phyloP scores from a whole-genome alignment of 2,797 vertebrate genomes.

The Clangula hyemalis region DNA sequence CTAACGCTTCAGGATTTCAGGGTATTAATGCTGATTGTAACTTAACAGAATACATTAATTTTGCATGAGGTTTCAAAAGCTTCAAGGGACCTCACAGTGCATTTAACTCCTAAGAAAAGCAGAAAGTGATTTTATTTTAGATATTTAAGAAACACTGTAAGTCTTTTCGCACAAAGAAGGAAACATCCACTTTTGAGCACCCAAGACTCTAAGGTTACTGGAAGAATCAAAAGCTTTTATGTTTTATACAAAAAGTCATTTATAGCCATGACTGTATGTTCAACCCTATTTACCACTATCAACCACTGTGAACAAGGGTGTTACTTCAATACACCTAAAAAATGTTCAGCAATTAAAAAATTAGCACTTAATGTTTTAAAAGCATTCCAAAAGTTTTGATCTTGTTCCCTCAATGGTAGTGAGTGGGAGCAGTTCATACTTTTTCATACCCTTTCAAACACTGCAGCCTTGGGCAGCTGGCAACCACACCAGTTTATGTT shows the following conservation, averaged over 20 bases:
- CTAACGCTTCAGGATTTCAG: neutral
- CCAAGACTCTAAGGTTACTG: neutral
- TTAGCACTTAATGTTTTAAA: neutral
- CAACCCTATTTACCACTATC: neutral
- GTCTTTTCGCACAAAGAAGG: neutral
- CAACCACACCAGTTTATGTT: accelerated
- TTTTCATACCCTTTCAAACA: neutral
- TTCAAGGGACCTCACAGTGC: neutral
- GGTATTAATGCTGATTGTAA: neutral
- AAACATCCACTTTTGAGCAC: neutral
- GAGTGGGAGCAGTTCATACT: neutral
- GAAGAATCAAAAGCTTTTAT: neutral
- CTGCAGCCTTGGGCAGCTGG: neutral
- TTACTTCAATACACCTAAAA: neutral
- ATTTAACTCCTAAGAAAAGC: neutral
- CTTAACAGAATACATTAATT: neutral
- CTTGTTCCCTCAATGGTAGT: neutral
- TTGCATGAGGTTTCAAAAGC: neutral
- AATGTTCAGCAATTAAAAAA: neutral
- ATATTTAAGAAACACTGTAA: neutral
- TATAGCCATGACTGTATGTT: neutral
- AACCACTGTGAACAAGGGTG: neutral
- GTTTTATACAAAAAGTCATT: neutral
- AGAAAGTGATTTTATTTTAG: neutral
- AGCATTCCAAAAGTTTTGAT: neutral